Conservation (phyloP, 1,140 invertebrate species). For the Apis dorsata region DNA sequence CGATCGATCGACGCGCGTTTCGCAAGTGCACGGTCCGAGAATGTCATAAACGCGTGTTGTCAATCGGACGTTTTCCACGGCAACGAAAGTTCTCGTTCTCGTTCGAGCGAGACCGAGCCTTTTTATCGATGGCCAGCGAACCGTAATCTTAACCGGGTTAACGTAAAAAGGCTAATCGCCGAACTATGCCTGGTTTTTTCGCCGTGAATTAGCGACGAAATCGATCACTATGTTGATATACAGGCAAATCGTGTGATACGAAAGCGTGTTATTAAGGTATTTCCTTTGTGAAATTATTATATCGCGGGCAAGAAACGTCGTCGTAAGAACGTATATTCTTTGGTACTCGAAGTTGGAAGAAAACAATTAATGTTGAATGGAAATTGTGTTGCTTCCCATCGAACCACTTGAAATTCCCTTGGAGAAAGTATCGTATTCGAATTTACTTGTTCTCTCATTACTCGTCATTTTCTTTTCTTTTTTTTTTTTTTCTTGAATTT, state of each 20-base stretch:
- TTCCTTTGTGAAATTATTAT: neutral
- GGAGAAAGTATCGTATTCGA: too few species aligned
- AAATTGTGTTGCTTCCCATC: too few species aligned
- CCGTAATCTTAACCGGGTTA: conserved; percentile 50
- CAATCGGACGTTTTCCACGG: conserved; percentile 12
- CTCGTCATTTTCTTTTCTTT: too few species aligned
- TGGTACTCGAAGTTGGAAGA: neutral
- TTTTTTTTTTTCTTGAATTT: too few species aligned
- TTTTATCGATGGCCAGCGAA: conserved; percentile 26
- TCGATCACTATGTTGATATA: neutral
- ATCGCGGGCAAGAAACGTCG: neutral
- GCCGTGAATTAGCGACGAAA: too few species aligned
- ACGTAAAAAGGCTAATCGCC: conserved; percentile 47
- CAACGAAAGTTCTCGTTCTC: conserved; percentile 14
- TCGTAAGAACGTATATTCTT: neutral
- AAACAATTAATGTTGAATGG: too few species aligned
- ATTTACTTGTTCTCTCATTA: too few species aligned
- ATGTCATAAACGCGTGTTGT: conserved; percentile 51
- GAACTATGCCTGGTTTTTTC: neutral
- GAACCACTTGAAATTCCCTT: too few species aligned
- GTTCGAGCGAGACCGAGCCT: conserved; percentile 21
- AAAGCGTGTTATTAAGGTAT: neutral
- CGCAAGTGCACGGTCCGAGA: conserved; percentile 16
- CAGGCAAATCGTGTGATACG: neutral
- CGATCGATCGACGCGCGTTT: conserved; percentile 25